Percentiles rank a stretch among this genome's conserved stretches.
These are phyloP conservation scores for Neomonachus schauinslandi DNA, from an alignment of 2,113 vertebrate species.

Conservation along the genomic window DNA sequence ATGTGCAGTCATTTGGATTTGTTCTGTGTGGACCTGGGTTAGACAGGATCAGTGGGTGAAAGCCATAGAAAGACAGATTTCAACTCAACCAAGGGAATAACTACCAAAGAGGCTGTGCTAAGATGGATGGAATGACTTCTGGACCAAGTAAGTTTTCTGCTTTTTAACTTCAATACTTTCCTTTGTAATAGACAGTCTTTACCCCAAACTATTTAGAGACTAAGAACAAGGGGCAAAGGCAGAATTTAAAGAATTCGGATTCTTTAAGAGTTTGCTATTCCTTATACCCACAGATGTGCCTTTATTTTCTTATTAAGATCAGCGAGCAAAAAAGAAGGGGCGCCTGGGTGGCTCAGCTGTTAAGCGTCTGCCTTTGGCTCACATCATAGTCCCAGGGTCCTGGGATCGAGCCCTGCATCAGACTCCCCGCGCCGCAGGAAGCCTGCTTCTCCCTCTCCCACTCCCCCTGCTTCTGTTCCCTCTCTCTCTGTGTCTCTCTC, in stretches of 20 bases:
- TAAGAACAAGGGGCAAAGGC: neutral
- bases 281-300: neutral
- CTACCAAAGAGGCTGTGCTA: neutral
- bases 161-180: neutral
- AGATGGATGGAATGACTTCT: neutral
- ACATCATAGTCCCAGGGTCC: too few relatives aligned
- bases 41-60: neutral
- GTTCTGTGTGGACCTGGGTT: neutral
- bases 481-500: too few relatives aligned
- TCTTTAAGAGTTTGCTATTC: neutral
- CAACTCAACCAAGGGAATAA: neutral
- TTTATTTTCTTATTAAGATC: neutral
- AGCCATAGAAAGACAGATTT: constrained; percentile 35
- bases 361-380: too few relatives aligned
- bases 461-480: too few relatives aligned
- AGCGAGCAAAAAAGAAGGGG: neutral
- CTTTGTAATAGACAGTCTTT: neutral
- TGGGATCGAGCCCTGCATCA: too few relatives aligned
- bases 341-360: too few relatives aligned
- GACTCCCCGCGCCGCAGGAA: too few relatives aligned
- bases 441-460: too few relatives aligned
- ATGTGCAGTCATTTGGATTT: neutral
- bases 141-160: neutral
- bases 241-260: neutral
- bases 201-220: neutral